These are phyloP conservation scores for Thyatira batis DNA, from an alignment of 2,888 invertebrate genomes.

Conservation along the genomic window DNA sequence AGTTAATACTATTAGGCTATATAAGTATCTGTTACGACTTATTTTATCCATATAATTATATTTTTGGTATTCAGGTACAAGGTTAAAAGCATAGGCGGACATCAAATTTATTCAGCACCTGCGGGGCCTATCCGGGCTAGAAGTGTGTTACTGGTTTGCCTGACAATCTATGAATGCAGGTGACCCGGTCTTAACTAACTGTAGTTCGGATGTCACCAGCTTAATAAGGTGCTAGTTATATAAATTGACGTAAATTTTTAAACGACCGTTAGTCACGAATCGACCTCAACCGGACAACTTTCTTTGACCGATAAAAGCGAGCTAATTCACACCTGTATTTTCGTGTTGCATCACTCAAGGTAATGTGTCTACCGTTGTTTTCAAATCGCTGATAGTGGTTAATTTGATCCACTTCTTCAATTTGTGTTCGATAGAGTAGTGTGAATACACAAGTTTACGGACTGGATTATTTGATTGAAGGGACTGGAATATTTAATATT, in stretches of 20 bases:
- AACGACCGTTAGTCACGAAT: slow-evolving; percentile 47
- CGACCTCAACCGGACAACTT: slow-evolving; percentile 50
- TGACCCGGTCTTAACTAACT: slow-evolving; percentile 77
- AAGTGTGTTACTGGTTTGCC: slow-evolving; percentile 61
- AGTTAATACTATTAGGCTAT: too few relatives aligned
- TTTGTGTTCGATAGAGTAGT: too few relatives aligned
- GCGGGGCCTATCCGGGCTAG: slow-evolving; percentile 44
- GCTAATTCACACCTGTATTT: slow-evolving; percentile 44
- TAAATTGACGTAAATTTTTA: slow-evolving; percentile 68
- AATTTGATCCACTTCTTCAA: too few relatives aligned
- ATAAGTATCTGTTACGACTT: too few relatives aligned
- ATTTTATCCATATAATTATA: too few relatives aligned
- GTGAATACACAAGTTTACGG: too few relatives aligned
- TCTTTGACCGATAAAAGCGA: slow-evolving; percentile 58
- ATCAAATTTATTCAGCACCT: slow-evolving; percentile 3
- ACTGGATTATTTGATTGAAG: too few relatives aligned
- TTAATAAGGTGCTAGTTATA: slow-evolving; percentile 70
- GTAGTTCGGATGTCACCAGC: slow-evolving; percentile 67
- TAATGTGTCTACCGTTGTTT: too few relatives aligned
- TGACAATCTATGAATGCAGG: slow-evolving; percentile 57
- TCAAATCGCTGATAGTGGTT: too few relatives aligned
- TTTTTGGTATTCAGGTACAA: too few relatives aligned
- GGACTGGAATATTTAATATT: too few relatives aligned
- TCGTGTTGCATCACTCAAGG: slow-evolving; percentile 36
- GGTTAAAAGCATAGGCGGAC: too few relatives aligned